Evolutionary conservation across 1,140 invertebrate genomes (phyloP).

Genomic region (Polypedilum vanderplanki): DNA sequence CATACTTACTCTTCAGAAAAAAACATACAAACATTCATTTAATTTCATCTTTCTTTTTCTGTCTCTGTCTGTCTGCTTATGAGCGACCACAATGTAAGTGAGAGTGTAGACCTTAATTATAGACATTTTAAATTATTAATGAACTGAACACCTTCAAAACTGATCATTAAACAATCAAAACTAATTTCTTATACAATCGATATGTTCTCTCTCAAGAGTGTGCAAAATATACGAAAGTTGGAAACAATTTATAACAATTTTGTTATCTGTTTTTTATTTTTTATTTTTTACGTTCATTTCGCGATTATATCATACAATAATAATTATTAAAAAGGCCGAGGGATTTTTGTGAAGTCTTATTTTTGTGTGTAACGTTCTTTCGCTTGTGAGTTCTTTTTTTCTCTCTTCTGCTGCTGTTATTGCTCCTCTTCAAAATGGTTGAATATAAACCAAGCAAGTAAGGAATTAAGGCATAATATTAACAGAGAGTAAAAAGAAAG

Average conservation of each 20-base stretch:
- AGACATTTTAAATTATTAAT: conserved; percentile 29
- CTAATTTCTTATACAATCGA: conserved; percentile 24
- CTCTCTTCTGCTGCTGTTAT: too few relatives aligned
- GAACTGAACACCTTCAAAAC: conserved; percentile 27
- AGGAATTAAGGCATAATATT: too few relatives aligned
- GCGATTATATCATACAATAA: conserved; percentile 21
- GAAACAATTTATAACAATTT: conserved; percentile 28
- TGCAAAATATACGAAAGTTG: neutral
- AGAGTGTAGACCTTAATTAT: conserved; percentile 20
- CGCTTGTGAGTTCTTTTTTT: too few relatives aligned
- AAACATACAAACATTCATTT: too few relatives aligned
- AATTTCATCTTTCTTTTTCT: neutral
- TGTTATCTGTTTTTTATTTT: neutral
- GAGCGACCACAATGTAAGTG: neutral
- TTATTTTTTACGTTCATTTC: neutral
- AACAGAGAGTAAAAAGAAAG: too few relatives aligned
- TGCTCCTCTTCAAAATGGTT: too few relatives aligned
- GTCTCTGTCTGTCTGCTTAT: neutral
- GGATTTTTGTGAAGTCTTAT: neutral
- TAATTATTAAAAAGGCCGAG: conserved; percentile 24
- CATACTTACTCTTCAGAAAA: too few relatives aligned
- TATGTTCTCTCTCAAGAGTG: neutral
- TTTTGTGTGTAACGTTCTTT: too few relatives aligned
- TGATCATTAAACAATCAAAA: conserved; percentile 27
- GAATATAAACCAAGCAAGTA: too few relatives aligned